Base-by-base conservation (phyloP, 2,113 vertebrate species). In the Nyctereutes procyonoides region DNA sequence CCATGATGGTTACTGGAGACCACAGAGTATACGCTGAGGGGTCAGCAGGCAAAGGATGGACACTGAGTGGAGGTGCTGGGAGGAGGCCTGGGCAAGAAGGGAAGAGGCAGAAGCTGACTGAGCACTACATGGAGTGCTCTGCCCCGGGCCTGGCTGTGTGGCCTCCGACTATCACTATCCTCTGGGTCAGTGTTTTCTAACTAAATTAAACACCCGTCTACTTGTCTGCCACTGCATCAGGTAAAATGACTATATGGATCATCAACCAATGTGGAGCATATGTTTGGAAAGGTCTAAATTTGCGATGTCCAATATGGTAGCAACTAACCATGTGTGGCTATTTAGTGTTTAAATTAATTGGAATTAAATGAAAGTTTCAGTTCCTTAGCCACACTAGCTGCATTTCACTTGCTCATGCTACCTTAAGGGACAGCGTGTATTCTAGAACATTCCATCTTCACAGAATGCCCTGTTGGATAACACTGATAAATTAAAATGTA, bases 341-440 rank as follows among this genome's bases (percentile, higher is more conserved):
- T 87, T 73, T 93, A 83, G 51, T 26, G 76, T 90, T 91, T 92
- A 88, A 65, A 58, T 43, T 55, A 89, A 76, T 90, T 79, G 63
- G 77, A 80, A 90, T 24, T 65, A 63, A 95, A 79, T 56, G 62
- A 58, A 73, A 65, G 58, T 24, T 63, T 90, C 56, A 73, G 76
- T 91, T 74, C 69, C 16, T 26, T 77, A 35, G 83, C 79, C 30
- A 79, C 17, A n/a, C 19, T 4, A 86, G 32, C 73, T 38, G 71
- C 6, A 53, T 77, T 55, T 84, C 60, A 89, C n/a, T 93, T 88
- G 86, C 24, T 85, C 35, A 84, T 30, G 58, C 76, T 87, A 53
- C 71, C 53, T 91, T 48, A 65, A 1, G 56, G 83, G 82, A 38
- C 35, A 92, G 30, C 3, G 5, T 58, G 22, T 51, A 69, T 63